Evolutionary conservation across 2,113 vertebrate species (phyloP).

Genomic region (Coptodon bakossiorum): DNA sequence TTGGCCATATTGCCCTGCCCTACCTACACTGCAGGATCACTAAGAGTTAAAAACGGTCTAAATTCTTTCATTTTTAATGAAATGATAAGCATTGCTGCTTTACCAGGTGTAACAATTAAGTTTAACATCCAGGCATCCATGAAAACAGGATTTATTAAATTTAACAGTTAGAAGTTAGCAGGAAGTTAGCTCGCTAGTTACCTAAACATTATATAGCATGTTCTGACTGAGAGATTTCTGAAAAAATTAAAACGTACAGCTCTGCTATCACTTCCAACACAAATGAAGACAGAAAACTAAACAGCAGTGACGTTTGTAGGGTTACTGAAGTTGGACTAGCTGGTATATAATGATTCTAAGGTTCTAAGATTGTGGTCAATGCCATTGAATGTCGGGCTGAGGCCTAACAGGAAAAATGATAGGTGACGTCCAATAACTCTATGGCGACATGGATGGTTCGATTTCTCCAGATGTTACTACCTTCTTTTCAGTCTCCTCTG

Average conservation of each 20-base stretch:
- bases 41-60: neutral
- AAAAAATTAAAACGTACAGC: neutral
- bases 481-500: neutral
- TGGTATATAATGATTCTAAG: neutral
- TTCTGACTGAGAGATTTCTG: neutral
- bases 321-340: neutral
- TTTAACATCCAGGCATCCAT: neutral
- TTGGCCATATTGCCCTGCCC: neutral
- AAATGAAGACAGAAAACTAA: neutral
- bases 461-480: neutral
- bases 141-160: neutral
- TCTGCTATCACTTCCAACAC: neutral
- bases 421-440: neutral
- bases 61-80: neutral
- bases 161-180: neutral
- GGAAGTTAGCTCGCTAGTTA: neutral
- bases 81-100: neutral
- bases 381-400: neutral
- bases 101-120: neutral
- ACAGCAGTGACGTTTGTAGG: neutral
- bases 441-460: neutral
- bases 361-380: neutral
- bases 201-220: neutral
- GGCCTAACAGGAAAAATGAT: neutral
- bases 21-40: neutral